Base-by-base conservation (phyloP, 2,888 invertebrate genomes). In the Pseudococcus viburni region DNA sequence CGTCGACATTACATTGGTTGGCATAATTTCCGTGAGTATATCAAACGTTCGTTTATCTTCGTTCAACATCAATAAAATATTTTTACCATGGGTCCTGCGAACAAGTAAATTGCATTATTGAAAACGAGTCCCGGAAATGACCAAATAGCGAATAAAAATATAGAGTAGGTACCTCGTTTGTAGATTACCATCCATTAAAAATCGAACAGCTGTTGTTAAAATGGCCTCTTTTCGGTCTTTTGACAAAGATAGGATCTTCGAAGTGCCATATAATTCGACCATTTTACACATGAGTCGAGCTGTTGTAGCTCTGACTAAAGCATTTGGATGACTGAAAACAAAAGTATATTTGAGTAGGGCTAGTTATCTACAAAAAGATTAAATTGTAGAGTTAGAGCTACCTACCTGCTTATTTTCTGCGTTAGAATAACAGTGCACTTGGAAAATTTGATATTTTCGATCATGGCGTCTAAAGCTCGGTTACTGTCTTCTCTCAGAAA, bases 401-500 rank as follows among this genome's bases (percentile, higher is more conserved):
- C 55, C 11, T 91, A 93, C 93, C 92, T 92, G 0, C 94, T 94
- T 0, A 97, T 96, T 89, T 95, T 94, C 55, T 93, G 92, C 8
- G 94, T 93, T 88, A 97, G 91, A 12, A 96, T 94, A 42, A 93
- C 92, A 2, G 95, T 93, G 0, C 95, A 94, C 90, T 95, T 94
- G 8, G 93, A 92, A 8, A 95, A 94, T 46, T 95, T 94, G 22
- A 96, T 93, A 89, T 95, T 94, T 89, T 96, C 95, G 89, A 97
- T 95, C 94, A 99, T 95, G 17, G 94, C 93, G 90, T 95, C 96
- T 73, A 99, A 92, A 0, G 98, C 96, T 12, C 94, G 93, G 89
- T 95, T 95, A 4, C 98, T 96, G 92, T 99, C 99, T 55, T 96
- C 96, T 33, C 98, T 94, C 86, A 99, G 94, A 91, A 99, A 98